Evolutionary conservation across 1,140 invertebrate genomes (phyloP).

Genomic region (Zaprionus nigranus): DNA sequence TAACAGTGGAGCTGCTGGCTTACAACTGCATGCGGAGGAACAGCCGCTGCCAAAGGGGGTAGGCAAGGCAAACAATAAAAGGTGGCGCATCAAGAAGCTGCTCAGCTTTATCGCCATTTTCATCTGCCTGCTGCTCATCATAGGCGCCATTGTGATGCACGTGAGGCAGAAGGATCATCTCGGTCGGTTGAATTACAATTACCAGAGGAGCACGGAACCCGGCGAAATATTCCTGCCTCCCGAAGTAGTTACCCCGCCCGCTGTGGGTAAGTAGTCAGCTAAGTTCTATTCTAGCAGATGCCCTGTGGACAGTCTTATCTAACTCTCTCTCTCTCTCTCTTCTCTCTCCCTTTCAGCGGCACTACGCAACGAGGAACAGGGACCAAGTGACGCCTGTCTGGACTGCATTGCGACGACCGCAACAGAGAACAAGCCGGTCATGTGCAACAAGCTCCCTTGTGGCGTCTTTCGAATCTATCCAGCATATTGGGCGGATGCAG

Average conservation of each 20-base stretch:
- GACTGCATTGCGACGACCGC: slow-evolving; percentile 51
- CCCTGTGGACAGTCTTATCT: background rate
- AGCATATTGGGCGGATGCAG: slow-evolving; percentile 70
- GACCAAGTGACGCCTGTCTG: slow-evolving; percentile 50
- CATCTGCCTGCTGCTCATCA: slow-evolving; percentile 57
- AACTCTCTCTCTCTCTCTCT: background rate
- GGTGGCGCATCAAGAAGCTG: slow-evolving; percentile 31
- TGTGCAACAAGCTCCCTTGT: slow-evolving; percentile 48
- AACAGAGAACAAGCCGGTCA: slow-evolving; percentile 44
- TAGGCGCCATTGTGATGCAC: slow-evolving; percentile 69
- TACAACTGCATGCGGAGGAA: background rate
- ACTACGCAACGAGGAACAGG: background rate
- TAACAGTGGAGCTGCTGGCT: slow-evolving; percentile 1
- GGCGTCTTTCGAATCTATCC: slow-evolving; percentile 73
- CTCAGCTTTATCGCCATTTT: slow-evolving; percentile 53
- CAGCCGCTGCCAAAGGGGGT: background rate
- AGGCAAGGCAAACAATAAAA: slow-evolving; percentile 5
- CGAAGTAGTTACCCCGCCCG: slow-evolving; percentile 25
- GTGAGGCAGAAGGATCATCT: slow-evolving; percentile 64
- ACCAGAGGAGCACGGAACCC: background rate
- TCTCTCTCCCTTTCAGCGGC: slow-evolving; percentile 1
- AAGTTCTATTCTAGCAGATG: background rate
- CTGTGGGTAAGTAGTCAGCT: slow-evolving; percentile 19
- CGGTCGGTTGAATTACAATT: slow-evolving; percentile 57
- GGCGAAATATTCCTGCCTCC: background rate